Evolutionary conservation across 2,113 vertebrate genomes (phyloP).

Genomic region (Pteruthius melanotis): DNA sequence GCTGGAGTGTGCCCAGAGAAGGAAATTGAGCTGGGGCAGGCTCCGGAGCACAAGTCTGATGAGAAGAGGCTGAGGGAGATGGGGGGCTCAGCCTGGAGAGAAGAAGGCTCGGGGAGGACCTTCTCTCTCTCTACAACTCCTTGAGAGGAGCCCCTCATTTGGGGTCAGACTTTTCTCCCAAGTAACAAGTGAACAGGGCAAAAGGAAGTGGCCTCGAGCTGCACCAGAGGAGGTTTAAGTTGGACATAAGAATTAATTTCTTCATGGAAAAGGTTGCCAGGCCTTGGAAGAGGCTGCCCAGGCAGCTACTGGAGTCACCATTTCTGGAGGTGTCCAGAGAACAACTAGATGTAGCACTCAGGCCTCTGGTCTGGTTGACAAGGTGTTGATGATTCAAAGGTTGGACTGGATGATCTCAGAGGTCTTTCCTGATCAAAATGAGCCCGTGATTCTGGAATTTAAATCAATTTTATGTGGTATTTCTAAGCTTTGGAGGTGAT

Average conservation of each 20-base stretch:
- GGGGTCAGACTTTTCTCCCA: neutral
- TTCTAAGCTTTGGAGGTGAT: accelerated
- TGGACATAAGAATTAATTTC: neutral
- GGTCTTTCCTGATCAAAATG: neutral
- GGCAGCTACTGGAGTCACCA: neutral
- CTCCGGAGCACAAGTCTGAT: neutral
- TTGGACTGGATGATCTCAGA: neutral
- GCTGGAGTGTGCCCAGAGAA: neutral
- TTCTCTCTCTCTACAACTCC: neutral
- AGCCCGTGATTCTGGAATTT: neutral
- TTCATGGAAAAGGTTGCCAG: neutral
- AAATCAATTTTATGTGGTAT: accelerated
- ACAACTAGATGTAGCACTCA: neutral
- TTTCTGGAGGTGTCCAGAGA: neutral
- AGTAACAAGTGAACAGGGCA: neutral
- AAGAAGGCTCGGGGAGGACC: neutral
- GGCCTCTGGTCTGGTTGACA: neutral
- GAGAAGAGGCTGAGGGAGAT: neutral
- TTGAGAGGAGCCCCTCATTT: neutral
- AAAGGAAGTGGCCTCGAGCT: neutral
- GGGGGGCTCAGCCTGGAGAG: neutral
- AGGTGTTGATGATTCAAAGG: neutral
- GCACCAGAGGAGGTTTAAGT: neutral
- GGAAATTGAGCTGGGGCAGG: neutral
- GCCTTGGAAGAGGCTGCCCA: neutral